These are phyloP conservation scores for Chironex yamaguchii DNA, from an alignment of 30 jellyfish, hydroid and myxozoan species.

Conservation along the genomic window DNA sequence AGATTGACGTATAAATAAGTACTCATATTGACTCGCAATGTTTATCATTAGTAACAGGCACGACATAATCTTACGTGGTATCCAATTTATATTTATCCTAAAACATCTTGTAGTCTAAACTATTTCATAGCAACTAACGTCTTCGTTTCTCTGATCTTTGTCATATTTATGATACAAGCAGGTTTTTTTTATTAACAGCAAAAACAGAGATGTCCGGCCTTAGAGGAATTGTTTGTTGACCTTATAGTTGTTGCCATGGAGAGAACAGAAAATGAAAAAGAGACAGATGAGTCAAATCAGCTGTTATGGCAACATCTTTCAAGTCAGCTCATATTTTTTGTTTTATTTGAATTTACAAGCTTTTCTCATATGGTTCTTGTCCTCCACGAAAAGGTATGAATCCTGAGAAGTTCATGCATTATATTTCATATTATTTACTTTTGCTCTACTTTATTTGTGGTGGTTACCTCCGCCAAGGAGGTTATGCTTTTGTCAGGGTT, in stretches of 20 bases:
- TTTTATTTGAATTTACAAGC: slow-evolving; percentile 93
- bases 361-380: slow-evolving; percentile 96
- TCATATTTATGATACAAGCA: too few species aligned
- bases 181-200: too few species aligned
- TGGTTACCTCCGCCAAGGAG: neutral
- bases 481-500: neutral
- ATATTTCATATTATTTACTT: neutral
- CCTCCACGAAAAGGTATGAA: slow-evolving; percentile 82
- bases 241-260: slow-evolving; percentile 94
- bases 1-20: too few species aligned
- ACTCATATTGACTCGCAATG: too few species aligned
- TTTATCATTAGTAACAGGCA: too few species aligned
- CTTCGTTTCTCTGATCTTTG: too few species aligned
- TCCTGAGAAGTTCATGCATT: neutral
- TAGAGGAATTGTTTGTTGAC: slow-evolving; percentile 93
- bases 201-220: slow-evolving; percentile 93
- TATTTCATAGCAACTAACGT: too few species aligned
- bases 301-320: slow-evolving; percentile 98
- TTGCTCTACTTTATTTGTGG: neutral
- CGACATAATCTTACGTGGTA: too few species aligned
- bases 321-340: slow-evolving; percentile 95
- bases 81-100: too few species aligned
- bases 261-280: slow-evolving; percentile 81
- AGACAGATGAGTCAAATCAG: slow-evolving; percentile 82
- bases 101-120: too few species aligned